phyloP scores from a whole-genome alignment of 2,113 vertebrate genomes.

The Chamaetylas fuelleborni region DNA sequence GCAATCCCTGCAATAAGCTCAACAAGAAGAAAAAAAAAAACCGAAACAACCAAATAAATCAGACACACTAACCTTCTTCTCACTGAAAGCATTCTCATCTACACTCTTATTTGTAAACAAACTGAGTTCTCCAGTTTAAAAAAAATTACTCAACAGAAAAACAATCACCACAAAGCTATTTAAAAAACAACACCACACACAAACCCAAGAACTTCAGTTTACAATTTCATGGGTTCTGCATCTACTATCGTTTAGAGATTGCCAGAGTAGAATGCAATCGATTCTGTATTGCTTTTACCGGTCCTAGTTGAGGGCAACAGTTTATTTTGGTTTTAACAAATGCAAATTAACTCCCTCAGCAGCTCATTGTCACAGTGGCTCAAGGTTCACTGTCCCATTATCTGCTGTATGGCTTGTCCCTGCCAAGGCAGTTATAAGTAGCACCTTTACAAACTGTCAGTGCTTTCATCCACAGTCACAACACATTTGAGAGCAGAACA shows the following conservation, averaged over 20 bases:
- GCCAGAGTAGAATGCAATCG: not conserved
- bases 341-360: not conserved
- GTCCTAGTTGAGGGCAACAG: not conserved
- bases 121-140: not conserved
- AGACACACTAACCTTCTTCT: not conserved
- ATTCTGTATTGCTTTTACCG: not conserved
- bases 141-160: not conserved
- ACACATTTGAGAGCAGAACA: not conserved
- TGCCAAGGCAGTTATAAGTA: not conserved
- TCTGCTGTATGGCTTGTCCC: not conserved
- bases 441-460: not conserved
- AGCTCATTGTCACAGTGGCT: not conserved
- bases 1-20: not conserved
- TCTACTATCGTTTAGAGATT: not conserved
- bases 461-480: not conserved
- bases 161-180: not conserved
- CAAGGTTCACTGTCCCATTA: not conserved
- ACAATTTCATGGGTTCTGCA: conserved; percentile 15
- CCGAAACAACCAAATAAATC: not conserved
- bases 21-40: not conserved
- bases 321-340: conserved; percentile 28
- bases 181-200: not conserved
- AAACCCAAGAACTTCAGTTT: not conserved
- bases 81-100: not conserved
- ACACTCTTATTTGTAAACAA: not conserved